These are phyloP conservation scores for Pectinophora gossypiella DNA, from an alignment of 1,140 invertebrate genomes.

Conservation along the genomic window DNA sequence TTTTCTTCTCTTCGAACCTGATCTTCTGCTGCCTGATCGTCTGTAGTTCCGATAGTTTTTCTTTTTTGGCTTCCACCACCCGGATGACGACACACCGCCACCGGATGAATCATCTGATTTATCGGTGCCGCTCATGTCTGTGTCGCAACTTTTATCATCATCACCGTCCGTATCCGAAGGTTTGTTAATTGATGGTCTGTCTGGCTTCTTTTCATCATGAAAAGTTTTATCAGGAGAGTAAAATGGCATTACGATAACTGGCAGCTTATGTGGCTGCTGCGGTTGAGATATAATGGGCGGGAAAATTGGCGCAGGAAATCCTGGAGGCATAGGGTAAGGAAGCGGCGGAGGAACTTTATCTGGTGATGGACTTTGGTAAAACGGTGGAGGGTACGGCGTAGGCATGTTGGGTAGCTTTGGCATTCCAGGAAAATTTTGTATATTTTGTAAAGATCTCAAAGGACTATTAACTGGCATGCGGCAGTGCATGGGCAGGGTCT, in stretches of 20 bases:
- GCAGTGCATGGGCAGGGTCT: slow-evolving; percentile 62
- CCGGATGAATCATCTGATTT: slow-evolving; percentile 6
- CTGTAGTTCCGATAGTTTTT: slow-evolving; percentile 1
- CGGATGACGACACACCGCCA: slow-evolving; percentile 2
- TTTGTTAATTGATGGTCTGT: slow-evolving; percentile 11
- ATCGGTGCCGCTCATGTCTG: slow-evolving; percentile 17
- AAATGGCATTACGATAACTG: slow-evolving; percentile 67
- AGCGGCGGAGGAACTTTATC: slow-evolving; percentile 20
- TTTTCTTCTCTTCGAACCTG: neutral
- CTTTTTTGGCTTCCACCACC: slow-evolving; percentile 28
- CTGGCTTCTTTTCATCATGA: slow-evolving; percentile 25
- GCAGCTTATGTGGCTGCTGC: slow-evolving; percentile 46
- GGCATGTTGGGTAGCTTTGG: neutral
- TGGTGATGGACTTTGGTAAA: slow-evolving; percentile 23
- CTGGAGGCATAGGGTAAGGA: slow-evolving; percentile 21
- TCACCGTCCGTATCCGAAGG: slow-evolving; percentile 30
- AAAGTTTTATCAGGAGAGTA: slow-evolving; percentile 48
- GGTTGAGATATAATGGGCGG: slow-evolving; percentile 17
- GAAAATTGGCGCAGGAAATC: slow-evolving; percentile 16
- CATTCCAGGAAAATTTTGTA: neutral
- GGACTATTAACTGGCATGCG: slow-evolving; percentile 48
- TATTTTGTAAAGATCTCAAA: neutral
- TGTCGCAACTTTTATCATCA: slow-evolving; percentile 15
- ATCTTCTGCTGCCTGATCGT: neutral
- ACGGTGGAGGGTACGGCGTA: slow-evolving; percentile 9